These are phyloP conservation scores for Drosophila glabriapex DNA, from an alignment of 2,888 invertebrate genomes.

Conservation along the genomic window DNA sequence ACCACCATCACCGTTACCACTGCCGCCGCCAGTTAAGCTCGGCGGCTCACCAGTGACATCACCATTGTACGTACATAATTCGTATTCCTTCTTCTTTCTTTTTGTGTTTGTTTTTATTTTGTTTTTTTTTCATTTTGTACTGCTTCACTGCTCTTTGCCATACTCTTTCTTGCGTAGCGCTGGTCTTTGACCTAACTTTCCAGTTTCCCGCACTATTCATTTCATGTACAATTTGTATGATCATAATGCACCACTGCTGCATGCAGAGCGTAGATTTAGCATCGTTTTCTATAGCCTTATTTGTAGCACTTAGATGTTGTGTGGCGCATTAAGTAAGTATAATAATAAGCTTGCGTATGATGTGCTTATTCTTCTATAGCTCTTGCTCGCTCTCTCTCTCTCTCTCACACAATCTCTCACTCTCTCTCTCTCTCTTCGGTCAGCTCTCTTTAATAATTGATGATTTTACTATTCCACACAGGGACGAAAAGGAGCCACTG, in stretches of 20 bases:
- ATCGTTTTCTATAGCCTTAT: constrained; percentile 2
- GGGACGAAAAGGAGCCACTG: constrained; percentile 94
- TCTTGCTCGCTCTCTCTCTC: background rate
- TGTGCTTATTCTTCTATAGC: background rate
- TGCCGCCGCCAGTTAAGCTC: constrained; percentile 92
- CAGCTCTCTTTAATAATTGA: background rate
- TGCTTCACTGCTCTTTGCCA: constrained; percentile 1
- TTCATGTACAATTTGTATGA: constrained; percentile 10
- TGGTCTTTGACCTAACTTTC: background rate
- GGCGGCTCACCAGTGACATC: constrained; percentile 89
- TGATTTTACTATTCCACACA: constrained; percentile 68
- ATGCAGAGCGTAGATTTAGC: constrained; percentile 23
- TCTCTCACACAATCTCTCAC: background rate
- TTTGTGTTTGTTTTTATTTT: background rate
- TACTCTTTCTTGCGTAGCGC: background rate
- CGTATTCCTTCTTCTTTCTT: constrained; percentile 5
- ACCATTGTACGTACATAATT: constrained; percentile 87
- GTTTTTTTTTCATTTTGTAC: constrained; percentile 4
- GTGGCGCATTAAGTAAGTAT: constrained; percentile 22
- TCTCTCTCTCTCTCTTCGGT: background rate
- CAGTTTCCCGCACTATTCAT: constrained; percentile 36
- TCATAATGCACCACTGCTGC: constrained; percentile 26
- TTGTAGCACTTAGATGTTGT: constrained; percentile 27
- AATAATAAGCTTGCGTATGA: constrained; percentile 17
- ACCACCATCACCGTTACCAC: constrained; percentile 92